phyloP scores from a whole-genome alignment of 2,888 invertebrate species.

The Lithophane ornitopus region DNA sequence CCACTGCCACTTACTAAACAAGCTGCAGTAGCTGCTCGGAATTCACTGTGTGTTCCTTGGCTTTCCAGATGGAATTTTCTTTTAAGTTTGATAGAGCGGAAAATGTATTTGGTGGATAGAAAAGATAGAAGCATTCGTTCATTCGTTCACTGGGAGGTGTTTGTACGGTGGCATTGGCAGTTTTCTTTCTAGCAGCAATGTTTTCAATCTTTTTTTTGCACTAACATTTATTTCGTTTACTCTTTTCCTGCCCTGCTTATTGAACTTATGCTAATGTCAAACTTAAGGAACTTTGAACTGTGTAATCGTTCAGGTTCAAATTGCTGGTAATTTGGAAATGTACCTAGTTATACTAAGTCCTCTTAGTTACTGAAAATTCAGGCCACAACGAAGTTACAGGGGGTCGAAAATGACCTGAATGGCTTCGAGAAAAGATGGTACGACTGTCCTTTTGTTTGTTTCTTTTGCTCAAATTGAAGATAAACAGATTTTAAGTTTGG shows the following conservation, averaged over 20 bases:
- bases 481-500: no score
- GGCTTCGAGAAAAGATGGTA: no score
- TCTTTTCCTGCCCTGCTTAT: background rate
- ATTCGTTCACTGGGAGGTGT: constrained; percentile 18
- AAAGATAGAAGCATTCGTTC: constrained; percentile 19
- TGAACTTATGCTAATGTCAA: background rate
- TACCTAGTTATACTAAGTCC: no score
- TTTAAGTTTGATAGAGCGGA: constrained; percentile 45
- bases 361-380: no score
- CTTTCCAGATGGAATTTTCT: constrained; percentile 46
- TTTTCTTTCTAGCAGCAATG: background rate
- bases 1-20: constrained; percentile 30
- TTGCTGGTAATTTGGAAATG: no score
- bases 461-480: no score
- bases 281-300: background rate
- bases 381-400: no score
- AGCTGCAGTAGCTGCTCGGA: constrained; percentile 27
- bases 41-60: constrained; percentile 37
- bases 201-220: background rate
- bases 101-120: constrained; percentile 40
- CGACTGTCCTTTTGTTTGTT: no score
- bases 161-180: background rate
- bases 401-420: no score
- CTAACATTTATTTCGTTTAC: background rate
- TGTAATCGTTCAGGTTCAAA: no score